Percentiles rank a stretch among this genome's conserved stretches.
Conservation (phyloP, 2,113 vertebrate species). For the Hyla sarda region DNA sequence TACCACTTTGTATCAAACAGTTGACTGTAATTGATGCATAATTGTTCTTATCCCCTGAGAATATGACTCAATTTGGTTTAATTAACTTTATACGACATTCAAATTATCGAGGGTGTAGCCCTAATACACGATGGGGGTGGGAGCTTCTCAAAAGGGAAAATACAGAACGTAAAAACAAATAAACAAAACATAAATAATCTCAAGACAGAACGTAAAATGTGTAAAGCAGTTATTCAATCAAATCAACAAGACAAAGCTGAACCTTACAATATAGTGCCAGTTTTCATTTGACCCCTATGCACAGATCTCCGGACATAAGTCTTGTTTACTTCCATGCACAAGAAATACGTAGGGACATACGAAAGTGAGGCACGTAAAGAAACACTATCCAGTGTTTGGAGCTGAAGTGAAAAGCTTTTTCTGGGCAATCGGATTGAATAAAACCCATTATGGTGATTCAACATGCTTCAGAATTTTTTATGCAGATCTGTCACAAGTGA, state of each 20-base stretch:
- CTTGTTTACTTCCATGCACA: no score
- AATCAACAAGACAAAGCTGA: neutral
- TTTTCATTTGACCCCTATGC: no score
- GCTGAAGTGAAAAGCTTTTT: no score
- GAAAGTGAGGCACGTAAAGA: neutral
- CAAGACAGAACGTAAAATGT: no score
- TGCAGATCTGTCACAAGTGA: no score
- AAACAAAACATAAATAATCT: neutral
- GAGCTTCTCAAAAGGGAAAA: neutral
- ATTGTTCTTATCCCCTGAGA: slow-evolving; percentile 53
- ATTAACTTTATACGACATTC: slow-evolving; percentile 51
- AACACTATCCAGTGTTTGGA: no score
- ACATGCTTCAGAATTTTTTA: no score
- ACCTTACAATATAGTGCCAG: neutral
- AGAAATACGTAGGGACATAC: neutral
- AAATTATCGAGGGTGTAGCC: slow-evolving; percentile 45
- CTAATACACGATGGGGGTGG: neutral
- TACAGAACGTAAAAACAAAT: no score
- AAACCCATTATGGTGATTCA: no score
- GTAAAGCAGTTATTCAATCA: neutral
- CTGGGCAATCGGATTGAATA: no score
- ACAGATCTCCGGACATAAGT: neutral
- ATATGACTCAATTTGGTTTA: slow-evolving; percentile 37
- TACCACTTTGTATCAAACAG: slow-evolving; percentile 39
- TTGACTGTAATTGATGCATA: slow-evolving; percentile 49